Base-by-base conservation (phyloP, 2,888 invertebrate genomes). In the Drosophila mettleri region DNA sequence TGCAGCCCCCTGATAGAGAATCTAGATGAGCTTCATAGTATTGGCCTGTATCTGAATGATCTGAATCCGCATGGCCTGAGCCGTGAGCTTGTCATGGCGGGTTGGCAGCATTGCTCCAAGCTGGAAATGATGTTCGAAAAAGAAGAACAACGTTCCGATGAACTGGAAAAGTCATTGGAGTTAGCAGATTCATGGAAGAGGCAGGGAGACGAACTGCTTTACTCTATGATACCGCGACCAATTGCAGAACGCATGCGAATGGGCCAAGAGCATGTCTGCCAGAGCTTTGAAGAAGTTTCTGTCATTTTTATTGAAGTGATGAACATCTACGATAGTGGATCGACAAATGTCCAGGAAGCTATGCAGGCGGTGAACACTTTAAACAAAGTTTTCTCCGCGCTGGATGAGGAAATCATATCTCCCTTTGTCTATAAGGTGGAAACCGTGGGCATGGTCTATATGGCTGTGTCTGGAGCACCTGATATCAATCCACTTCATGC, bases 371-470 rank as follows among this genome's bases (percentile, higher is more conserved):
- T 97, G 0, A 94, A 95, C 8, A 96, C 96, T 36, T 96, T 98
- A 93, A 98, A 98, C 90, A 95, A 95, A 2, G 96, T 97, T 0
- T 98, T 96, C 93, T 96, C 96, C 0, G 95, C 95, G 75, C 96
- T 98, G 80, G 98, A 98, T 91, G 93, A 95, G 22, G 94, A 97
- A 48, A 95, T 97, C 87, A 97, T 98, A 86, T 94, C 95, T 38
- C 97, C 96, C 78, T 94, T 96, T 62, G 97, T 97, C 2, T 98
- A 98, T 90, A 98, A 98, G 95, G 98, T 98, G 64, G 98, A 98
- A 93, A 98, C 98, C 0, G 97, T 98, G 1, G 98, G 98, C 14
- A 96, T 95, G 91, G 95, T 94, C 51, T 98, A 98, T 91, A 98
- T 98, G 98, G 95, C 97, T 33, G 98, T 97, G 6, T 96, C 97